Percentiles rank a stretch among this genome's conserved stretches.
Evolutionary conservation across 2,113 vertebrate genomes (phyloP).

Genomic region (Sturnus vulgaris): DNA sequence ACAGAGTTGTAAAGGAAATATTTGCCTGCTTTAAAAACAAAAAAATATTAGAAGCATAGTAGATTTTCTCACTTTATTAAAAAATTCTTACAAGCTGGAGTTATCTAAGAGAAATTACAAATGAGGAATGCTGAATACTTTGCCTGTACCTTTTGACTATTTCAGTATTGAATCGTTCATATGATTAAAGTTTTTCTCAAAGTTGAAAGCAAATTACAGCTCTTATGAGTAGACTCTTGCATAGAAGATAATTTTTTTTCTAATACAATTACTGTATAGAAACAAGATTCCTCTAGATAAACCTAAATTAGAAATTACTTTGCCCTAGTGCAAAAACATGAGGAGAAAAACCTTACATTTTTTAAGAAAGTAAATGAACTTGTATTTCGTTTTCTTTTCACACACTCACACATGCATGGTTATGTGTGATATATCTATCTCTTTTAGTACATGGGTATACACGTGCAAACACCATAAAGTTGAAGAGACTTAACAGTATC

Average conservation of each 20-base stretch:
- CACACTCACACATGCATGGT: neutral
- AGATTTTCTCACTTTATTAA: neutral
- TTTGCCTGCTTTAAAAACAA: neutral
- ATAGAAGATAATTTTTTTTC: neutral
- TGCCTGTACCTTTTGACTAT: neutral
- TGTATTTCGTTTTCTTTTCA: neutral
- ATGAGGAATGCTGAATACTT: neutral
- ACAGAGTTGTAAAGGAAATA: neutral
- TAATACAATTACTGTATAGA: neutral
- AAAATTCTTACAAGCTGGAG: neutral
- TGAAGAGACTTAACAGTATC: neutral
- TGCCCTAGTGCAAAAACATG: neutral
- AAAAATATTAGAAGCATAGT: neutral
- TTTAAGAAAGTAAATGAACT: neutral
- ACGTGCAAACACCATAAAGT: neutral
- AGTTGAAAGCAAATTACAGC: neutral
- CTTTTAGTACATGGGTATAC: neutral
- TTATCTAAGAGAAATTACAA: neutral
- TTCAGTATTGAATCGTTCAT: neutral
- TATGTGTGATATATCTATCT: neutral
- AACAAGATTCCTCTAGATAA: neutral
- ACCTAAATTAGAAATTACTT: neutral
- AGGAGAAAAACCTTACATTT: neutral
- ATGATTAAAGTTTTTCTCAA: neutral
- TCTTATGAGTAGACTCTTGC: neutral